Base-by-base conservation (phyloP, 2,888 invertebrate genomes). In the Pseudanteris insignis region DNA sequence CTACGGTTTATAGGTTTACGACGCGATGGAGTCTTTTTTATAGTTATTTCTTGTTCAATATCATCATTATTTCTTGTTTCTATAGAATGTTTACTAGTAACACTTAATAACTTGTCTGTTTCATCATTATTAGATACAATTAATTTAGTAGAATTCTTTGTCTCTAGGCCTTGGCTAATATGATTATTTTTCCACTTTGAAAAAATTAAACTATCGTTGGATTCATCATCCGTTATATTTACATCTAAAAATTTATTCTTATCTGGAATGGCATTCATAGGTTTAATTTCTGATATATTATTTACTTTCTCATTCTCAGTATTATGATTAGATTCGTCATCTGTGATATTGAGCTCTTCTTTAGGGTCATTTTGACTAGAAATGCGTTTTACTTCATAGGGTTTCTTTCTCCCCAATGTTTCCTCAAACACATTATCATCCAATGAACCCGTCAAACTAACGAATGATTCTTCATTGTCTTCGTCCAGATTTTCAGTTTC, bases 161-260 rank as follows among this genome's bases (percentile, higher is more conserved):
- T 18, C 18, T 28, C 47, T 5, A n/a, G 12, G 41, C n/a, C 1
- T 2, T n/a, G 11, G 1, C 11, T 4, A 8, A 24, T 2, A 11
- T 9, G 1, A 1, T 5, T 4, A 1, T 15, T 26, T 13, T 25
- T 33, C 2, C 10, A 18, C 9, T 14, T 18, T 4, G 1, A n/a
- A 9, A 34, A 55, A 11, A 33, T 14, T 3, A 11, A 11, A 21
- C 53, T 65, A 8, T 59, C 60, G 18, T 69, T 67, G 3, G 71
- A 71, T 26, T 71, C 71, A 11, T 72, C 72, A 6, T 72, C 72
- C 0, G 72, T 72, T 2, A 71, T 43, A 8, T 46, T 47, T 2
- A 33, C 26, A 2, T 54, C 59, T 1, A 37, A n/a, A 1, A 24
- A 25, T 14, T 34, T 34, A 2, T 14, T 48, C 15, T 37, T 15